Percentiles rank a stretch among this genome's conserved stretches.
Conservation (phyloP, 2,113 vertebrate genomes). For the Thamnophis sirtalis region DNA sequence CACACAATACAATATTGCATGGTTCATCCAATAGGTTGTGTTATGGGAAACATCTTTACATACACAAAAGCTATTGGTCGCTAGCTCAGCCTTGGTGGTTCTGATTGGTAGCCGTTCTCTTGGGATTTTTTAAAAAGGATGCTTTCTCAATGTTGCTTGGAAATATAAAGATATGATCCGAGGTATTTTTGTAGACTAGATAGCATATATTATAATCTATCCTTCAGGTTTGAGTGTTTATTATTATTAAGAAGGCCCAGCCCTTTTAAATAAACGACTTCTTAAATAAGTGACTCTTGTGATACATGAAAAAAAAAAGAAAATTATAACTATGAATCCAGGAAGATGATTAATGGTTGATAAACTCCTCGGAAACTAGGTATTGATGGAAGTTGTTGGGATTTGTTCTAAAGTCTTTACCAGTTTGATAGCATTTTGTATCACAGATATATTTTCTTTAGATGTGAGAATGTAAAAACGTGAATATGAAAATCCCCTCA, state of each 20-base stretch:
- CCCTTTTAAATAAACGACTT: conserved; percentile 1
- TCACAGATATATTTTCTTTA: too few species aligned
- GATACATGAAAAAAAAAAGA: neutral
- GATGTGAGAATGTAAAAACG: neutral
- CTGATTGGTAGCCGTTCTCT: too few species aligned
- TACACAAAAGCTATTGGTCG: neutral
- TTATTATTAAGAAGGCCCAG: neutral
- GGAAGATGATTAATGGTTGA: neutral
- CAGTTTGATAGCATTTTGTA: neutral
- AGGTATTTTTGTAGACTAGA: neutral
- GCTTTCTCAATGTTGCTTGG: neutral
- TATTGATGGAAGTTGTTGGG: neutral
- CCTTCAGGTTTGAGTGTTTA: neutral
- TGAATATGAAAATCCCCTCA: neutral
- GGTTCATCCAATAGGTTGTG: neutral
- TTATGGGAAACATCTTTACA: neutral
- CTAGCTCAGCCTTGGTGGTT: neutral
- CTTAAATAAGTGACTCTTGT: neutral
- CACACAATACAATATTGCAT: too few species aligned
- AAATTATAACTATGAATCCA: neutral
- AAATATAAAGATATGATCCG: neutral
- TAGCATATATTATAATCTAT: neutral
- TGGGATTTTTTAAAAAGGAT: neutral
- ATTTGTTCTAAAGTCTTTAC: neutral
- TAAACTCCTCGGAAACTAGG: neutral